phyloP scores from a whole-genome alignment of 2,888 invertebrate genomes.

The Sclerodermus sp. region DNA sequence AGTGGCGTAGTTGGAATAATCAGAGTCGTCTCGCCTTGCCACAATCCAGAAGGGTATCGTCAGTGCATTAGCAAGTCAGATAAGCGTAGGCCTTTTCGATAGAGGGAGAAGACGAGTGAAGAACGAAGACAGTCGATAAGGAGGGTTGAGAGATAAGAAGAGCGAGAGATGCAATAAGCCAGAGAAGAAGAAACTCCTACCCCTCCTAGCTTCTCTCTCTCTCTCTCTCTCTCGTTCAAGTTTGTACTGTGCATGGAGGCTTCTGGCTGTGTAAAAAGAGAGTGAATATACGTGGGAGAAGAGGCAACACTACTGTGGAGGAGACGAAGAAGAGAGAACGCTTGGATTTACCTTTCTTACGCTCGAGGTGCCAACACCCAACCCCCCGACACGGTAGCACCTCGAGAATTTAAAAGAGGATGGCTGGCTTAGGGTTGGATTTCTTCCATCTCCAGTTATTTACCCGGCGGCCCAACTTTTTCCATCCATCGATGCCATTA shows the following conservation, averaged over 20 bases:
- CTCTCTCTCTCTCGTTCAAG: background rate
- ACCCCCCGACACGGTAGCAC: constrained; percentile 20
- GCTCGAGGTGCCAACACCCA: constrained; percentile 29
- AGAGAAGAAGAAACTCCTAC: constrained; percentile 4
- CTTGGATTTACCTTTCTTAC: constrained; percentile 38
- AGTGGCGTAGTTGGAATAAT: constrained; percentile 24
- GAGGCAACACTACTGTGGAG: constrained; percentile 9
- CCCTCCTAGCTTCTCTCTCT: constrained; percentile 2
- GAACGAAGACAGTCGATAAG: background rate
- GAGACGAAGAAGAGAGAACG: constrained; percentile 4
- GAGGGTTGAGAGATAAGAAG: constrained; percentile 1
- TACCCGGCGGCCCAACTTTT: constrained; percentile 30
- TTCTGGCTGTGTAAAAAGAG: background rate
- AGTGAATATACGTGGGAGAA: background rate
- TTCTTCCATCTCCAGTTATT: constrained; percentile 31
- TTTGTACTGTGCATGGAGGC: background rate
- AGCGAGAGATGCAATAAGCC: constrained; percentile 5
- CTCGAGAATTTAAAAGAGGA: constrained; percentile 36
- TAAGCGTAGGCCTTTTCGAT: constrained; percentile 34
- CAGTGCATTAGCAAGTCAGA: constrained; percentile 48
- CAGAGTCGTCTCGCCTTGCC: constrained; percentile 25
- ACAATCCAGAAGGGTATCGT: constrained; percentile 40
- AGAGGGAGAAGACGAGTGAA: constrained; percentile 15
- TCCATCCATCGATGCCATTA: constrained; percentile 33
- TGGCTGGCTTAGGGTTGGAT: constrained; percentile 30